Evolutionary conservation across 2,113 vertebrate genomes (phyloP), one percentile per base, ranked within the genome.

Genomic region (Vicugna pacos): DNA sequence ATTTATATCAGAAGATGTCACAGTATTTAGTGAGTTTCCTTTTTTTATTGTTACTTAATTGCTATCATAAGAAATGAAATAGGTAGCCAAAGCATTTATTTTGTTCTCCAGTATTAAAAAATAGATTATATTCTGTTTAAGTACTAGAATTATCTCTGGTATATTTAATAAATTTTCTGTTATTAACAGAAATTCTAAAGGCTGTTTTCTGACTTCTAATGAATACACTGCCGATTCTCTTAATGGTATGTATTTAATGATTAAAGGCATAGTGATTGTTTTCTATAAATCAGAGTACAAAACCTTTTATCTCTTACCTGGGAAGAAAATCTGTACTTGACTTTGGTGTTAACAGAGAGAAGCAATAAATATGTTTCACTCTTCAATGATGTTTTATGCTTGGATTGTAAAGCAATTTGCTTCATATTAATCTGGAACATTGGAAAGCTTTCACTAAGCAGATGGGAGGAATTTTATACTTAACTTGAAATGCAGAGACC

Each of bases 131-230:
- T 69, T 70, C 8, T 58, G 8, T 35, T 64, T 46, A 73, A 20
- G 7, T 28, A 30, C 50, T 82, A 38, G 14, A 50, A 75, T 88
- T 10, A 28, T 73, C 35, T 10, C 30, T 75, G 46, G 24, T 67
- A 48, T 35, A 73, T 80, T 62, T 56, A 92, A 95, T 54, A 92
- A 42, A 32, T 81, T 87, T 80, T 76, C 38, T 67, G 15, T 70
- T 95, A 56, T 92, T 81, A n/a, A 81, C 3, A 70, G 35, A 95
- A 86, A 87, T 95, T 73, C 14, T 69, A 62, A 60, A 28, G 20
- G 6, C 69, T 77, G 16, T 56, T 70, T 69, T 75, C 48, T 70
- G 60, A 77, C 20, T 75, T 89, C 14, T 69, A 38, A 42, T 60
- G 13, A 89, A 93, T 54, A 83, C 14, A 15, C 48, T 77, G 50